Evolutionary conservation across 2,888 invertebrate genomes (phyloP).

Genomic region (Nematopogon swammerdamellus): DNA sequence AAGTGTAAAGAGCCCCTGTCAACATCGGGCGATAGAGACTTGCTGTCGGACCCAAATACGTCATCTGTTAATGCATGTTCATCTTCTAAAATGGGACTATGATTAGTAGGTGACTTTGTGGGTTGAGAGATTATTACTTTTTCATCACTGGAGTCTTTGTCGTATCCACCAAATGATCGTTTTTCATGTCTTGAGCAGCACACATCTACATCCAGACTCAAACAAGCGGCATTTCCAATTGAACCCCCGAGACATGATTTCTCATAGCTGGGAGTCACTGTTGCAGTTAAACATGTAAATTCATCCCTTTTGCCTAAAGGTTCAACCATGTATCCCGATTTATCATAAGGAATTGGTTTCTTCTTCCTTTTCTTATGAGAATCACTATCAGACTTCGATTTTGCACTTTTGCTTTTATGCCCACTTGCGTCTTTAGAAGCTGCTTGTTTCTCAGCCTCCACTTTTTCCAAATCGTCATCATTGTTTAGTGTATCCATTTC

Average conservation of each 20-base stretch:
- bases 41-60: conserved; percentile 60
- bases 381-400: conserved; percentile 12
- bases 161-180: conserved; percentile 25
- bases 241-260: conserved; percentile 47
- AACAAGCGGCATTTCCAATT: conserved; percentile 42
- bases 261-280: conserved; percentile 43
- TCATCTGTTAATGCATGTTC: conserved; percentile 58
- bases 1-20: conserved; percentile 41
- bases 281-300: conserved; percentile 32
- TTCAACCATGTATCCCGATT: conserved; percentile 50
- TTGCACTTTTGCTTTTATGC: conserved; percentile 30
- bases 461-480: conserved; percentile 57
- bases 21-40: conserved; percentile 57
- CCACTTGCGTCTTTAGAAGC: conserved; percentile 33
- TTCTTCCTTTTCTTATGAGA: neutral
- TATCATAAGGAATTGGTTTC: conserved; percentile 40
- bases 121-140: conserved; percentile 61
- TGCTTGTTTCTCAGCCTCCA: conserved; percentile 48
- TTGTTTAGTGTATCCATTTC: conserved; percentile 69
- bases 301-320: conserved; percentile 42
- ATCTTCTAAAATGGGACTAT: conserved; percentile 60
- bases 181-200: conserved; percentile 43
- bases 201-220: conserved; percentile 42
- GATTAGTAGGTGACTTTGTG: conserved; percentile 57
- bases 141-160: conserved; percentile 37